phyloP scores from a whole-genome alignment of 2,888 invertebrate genomes.

The Melieria omissa region DNA sequence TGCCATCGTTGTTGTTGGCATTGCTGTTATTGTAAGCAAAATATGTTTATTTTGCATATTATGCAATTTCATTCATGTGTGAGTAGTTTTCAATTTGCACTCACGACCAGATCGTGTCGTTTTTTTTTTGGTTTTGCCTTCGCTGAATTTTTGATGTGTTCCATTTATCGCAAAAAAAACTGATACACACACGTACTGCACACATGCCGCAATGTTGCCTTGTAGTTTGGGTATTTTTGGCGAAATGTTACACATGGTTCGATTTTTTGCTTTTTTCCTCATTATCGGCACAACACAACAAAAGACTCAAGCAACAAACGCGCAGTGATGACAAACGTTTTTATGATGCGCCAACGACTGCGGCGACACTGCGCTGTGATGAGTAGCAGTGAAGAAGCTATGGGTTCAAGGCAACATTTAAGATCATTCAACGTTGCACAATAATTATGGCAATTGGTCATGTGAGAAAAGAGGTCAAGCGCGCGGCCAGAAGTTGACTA shows the following conservation, averaged over 20 bases:
- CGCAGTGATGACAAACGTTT: slow-evolving; percentile 5
- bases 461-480: no score
- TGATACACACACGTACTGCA: background rate
- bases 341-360: no score
- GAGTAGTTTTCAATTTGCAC: background rate
- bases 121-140: no score
- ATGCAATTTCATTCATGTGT: background rate
- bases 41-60: background rate
- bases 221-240: slow-evolving; percentile 2
- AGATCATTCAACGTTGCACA: no score
- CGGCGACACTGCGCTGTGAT: no score
- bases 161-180: background rate
- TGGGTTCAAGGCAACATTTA: no score
- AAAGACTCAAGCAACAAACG: slow-evolving; percentile 38
- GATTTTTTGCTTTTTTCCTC: background rate
- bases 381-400: no score
- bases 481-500: no score
- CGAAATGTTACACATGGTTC: background rate
- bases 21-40: background rate
- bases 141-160: no score
- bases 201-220: background rate
- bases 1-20: no score
- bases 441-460: no score
- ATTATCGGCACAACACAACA: slow-evolving; percentile 23
- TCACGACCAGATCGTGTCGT: no score